Evolutionary conservation across 2,888 invertebrate genomes (phyloP).

Genomic region (Chymomyza caudatula): DNA sequence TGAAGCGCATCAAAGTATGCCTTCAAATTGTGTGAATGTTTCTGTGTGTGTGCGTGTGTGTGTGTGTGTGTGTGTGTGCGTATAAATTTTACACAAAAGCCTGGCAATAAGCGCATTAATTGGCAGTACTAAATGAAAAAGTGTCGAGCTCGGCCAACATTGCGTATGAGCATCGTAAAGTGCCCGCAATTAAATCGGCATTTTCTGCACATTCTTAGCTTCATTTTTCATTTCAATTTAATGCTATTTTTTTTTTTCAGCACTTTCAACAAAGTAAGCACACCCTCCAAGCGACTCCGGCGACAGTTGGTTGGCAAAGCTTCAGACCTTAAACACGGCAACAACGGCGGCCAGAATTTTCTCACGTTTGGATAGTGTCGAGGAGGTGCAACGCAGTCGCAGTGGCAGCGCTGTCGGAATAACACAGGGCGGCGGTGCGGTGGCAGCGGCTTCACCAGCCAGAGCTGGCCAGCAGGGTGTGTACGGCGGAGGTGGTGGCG

Average conservation of each 20-base stretch:
- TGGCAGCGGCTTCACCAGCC: conserved; percentile 13
- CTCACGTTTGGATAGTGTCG: conserved; percentile 77
- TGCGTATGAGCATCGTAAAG: conserved; percentile 51
- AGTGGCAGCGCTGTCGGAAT: conserved; percentile 73
- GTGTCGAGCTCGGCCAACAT: conserved; percentile 17
- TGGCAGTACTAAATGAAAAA: conserved; percentile 32
- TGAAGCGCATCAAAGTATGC: conserved; percentile 38
- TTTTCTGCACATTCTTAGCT: neutral
- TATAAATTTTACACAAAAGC: conserved; percentile 56
- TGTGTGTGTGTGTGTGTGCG: conserved; percentile 9
- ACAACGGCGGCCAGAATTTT: conserved; percentile 76
- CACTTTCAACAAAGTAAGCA: neutral
- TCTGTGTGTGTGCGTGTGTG: no score
- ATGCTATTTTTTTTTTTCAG: neutral
- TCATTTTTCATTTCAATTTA: neutral
- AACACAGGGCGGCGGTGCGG: conserved; percentile 49
- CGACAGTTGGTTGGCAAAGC: conserved; percentile 34
- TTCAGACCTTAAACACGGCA: conserved; percentile 57
- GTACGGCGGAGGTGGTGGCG: conserved; percentile 1
- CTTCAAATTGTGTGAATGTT: conserved; percentile 5
- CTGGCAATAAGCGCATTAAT: conserved; percentile 65
- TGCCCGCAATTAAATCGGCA: conserved; percentile 56
- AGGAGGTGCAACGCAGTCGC: conserved; percentile 74
- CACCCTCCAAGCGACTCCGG: neutral
- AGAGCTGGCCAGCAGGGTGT: conserved; percentile 4